These are phyloP conservation scores for Acomys russatus DNA, from an alignment of 2,797 vertebrate species.

Conservation along the genomic window DNA sequence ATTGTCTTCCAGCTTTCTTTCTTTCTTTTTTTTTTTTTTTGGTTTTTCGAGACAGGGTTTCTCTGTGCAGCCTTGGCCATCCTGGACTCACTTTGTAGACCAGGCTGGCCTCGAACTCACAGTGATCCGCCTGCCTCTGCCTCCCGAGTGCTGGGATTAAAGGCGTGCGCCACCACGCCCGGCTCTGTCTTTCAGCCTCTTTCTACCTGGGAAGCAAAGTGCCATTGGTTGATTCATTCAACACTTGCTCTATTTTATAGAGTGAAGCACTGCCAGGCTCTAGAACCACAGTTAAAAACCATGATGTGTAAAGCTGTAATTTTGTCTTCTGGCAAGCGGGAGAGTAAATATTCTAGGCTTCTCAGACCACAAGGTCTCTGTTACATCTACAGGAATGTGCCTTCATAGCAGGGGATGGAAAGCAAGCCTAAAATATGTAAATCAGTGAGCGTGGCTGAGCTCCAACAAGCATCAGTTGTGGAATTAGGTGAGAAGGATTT, in stretches of 20 bases:
- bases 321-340: neutral
- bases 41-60: too few species aligned
- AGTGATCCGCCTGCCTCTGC: too few species aligned
- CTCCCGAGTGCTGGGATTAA: too few species aligned
- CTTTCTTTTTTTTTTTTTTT: too few species aligned
- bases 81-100: too few species aligned
- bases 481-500: slow-evolving; percentile 42
- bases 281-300: neutral
- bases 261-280: neutral
- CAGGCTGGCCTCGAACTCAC: too few species aligned
- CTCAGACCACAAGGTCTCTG: neutral
- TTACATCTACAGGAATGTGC: slow-evolving; percentile 36
- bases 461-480: slow-evolving; percentile 35
- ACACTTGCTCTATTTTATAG: neutral
- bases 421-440: slow-evolving; percentile 29
- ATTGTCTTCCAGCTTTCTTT: neutral
- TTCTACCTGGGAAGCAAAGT: neutral
- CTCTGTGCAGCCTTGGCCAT: too few species aligned
- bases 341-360: slow-evolving; percentile 33
- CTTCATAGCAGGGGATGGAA: slow-evolving; percentile 31
- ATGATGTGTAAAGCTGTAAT: neutral
- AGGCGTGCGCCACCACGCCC: too few species aligned
- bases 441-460: neutral
- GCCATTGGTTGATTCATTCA: neutral
- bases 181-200: neutral